Base-by-base conservation (phyloP, 2,888 invertebrate genomes). In the Cinara cedri region DNA sequence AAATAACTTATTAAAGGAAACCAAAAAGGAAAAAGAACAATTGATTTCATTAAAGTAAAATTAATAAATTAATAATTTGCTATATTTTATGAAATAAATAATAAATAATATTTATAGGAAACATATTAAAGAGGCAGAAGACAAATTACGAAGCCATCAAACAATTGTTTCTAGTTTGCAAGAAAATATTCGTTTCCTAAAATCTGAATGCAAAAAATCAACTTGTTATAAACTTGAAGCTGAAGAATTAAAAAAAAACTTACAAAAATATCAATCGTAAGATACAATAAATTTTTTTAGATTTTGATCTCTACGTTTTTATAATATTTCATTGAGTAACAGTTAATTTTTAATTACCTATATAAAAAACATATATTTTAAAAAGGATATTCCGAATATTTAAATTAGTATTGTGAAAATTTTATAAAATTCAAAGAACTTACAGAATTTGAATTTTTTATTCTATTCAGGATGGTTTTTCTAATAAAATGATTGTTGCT, bases 241-340 rank as follows among this genome's bases (percentile, higher is more conserved):
- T 46, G 81, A 81, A 16, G 81, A 82, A 44, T 71, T 81, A 71
- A 75, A 46, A 66, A 78, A 76, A 54, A 57, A 82, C 11, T 54
- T 82, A 4, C 71, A 81, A 74, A 78, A 81, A 78, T 82, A 68
- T 26, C 60, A 81, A 76, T 72, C 70, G 82, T 82, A 81, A 54
- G 54, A 14, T 13, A n/a, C 4, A 19, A 6, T 34, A 34, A 4
- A n/a, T 51, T 68, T 13, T 34, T 24, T 14, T 63, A 10, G 4
- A 11, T 13, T 14, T 1, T 44, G 13, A 19, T 11, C 10, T 4
- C 34, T 34, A 34, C 6, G 3, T 34, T 34, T 6, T 34, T 34
- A 34, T 4, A 34, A 4, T 34, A 6, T 34, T 34, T 34, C 3
- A 4, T 34, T 34, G 3, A 34, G 6, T 6, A 34, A 34, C 34